Conservation (phyloP, 2,888 invertebrate species). For the Molorchus minor region DNA sequence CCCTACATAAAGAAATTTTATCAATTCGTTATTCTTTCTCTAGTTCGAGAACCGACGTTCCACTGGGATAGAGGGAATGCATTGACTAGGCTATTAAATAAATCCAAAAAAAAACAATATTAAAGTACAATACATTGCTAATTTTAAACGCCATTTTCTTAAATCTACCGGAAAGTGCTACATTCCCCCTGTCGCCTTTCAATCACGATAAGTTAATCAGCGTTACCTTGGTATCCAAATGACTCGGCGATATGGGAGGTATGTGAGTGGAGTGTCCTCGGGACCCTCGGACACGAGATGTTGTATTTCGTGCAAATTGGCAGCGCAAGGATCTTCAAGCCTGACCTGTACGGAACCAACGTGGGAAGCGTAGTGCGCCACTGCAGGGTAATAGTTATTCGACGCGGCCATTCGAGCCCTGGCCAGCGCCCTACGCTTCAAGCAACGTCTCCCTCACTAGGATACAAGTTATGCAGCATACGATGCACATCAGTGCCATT, state of each 20-base stretch:
- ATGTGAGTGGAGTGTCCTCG: conserved; percentile 56
- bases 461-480: conserved; percentile 62
- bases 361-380: conserved; percentile 49
- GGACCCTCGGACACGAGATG: conserved; percentile 56
- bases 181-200: too few relatives aligned
- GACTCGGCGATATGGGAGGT: conserved; percentile 51
- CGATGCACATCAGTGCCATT: conserved; percentile 61
- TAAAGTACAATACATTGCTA: too few relatives aligned
- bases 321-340: conserved; percentile 50
- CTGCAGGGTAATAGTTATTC: conserved; percentile 52
- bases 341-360: conserved; percentile 50
- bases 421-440: conserved; percentile 51
- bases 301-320: conserved; percentile 59
- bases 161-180: too few relatives aligned
- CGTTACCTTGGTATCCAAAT: conserved; percentile 69
- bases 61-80: too few relatives aligned
- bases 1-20: conserved; percentile 50
- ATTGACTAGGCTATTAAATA: too few relatives aligned
- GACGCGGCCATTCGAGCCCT: conserved; percentile 47
- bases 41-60: too few relatives aligned
- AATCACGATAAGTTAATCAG: too few relatives aligned
- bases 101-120: neutral
- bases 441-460: conserved; percentile 62
- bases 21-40: too few relatives aligned
- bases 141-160: too few relatives aligned